phyloP scores from a whole-genome alignment of 2,797 vertebrate species.

The Chiroxiphia lanceolata region DNA sequence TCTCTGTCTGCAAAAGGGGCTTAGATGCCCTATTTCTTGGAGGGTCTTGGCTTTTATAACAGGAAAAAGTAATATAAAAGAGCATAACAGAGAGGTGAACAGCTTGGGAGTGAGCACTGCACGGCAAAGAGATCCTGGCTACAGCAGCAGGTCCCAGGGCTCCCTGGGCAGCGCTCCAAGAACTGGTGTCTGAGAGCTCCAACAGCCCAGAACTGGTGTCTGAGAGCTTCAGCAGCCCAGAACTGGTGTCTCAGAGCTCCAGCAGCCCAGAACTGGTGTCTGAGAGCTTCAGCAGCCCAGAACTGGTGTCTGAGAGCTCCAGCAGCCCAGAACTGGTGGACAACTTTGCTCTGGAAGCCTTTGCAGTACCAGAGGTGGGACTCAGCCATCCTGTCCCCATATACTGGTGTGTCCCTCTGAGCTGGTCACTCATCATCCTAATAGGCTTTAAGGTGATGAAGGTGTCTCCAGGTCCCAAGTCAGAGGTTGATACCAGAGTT shows the following conservation, averaged over 20 bases:
- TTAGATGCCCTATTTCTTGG: not conserved
- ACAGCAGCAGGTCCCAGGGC: not conserved
- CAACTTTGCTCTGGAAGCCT: not conserved
- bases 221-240: no score
- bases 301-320: not conserved
- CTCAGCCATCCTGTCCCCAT: not conserved
- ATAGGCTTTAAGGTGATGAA: not conserved
- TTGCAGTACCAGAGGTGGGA: not conserved
- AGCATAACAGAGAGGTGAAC: rapidly evolving
- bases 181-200: not conserved
- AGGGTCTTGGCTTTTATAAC: not conserved
- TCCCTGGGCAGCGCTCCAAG: not conserved
- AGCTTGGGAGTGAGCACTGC: not conserved
- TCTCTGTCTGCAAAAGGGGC: not conserved
- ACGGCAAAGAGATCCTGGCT: not conserved
- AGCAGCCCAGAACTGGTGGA: not conserved
- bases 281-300: no score
- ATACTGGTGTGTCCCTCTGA: not conserved
- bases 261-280: no score
- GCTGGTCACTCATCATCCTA: not conserved
- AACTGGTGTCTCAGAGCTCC: no score
- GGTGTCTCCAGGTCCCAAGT: not conserved
- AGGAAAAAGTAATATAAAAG: not conserved
- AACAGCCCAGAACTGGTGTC: not conserved
- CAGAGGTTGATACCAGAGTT: not conserved